Conservation (phyloP, 1,140 invertebrate species). For the Heliconius congener region DNA sequence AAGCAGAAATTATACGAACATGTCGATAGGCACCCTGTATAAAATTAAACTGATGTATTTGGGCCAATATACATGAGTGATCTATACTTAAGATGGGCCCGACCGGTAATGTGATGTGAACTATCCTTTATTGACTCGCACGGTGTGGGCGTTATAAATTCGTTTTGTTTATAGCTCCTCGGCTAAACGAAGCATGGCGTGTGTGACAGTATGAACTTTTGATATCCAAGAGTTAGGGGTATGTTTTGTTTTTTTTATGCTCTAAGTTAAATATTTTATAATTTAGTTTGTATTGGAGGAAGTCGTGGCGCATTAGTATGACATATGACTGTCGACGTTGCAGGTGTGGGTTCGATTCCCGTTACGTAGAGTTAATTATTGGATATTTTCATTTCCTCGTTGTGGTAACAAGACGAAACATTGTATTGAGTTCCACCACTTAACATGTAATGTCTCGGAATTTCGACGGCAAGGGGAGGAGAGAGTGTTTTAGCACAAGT, state of each 20-base stretch:
- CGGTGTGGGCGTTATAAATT: slow-evolving; percentile 4
- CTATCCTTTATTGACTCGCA: slow-evolving; percentile 22
- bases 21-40: background rate
- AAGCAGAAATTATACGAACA: background rate
- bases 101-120: slow-evolving; percentile 25
- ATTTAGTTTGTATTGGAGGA: no score
- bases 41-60: background rate
- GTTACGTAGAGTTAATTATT: no score
- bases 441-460: no score
- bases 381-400: no score
- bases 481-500: no score
- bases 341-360: no score
- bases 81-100: background rate
- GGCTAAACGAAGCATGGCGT: background rate
- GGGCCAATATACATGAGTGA: background rate
- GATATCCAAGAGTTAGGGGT: background rate
- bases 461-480: no score
- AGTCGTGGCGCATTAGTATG: no score
- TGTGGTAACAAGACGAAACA: no score
- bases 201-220: background rate
- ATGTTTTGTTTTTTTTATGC: background rate
- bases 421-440: no score
- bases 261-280: no score
- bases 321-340: no score
- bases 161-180: slow-evolving; percentile 17